phyloP scores from a whole-genome alignment of 2,797 vertebrate species.

The Notoglanidium macrostoma region DNA sequence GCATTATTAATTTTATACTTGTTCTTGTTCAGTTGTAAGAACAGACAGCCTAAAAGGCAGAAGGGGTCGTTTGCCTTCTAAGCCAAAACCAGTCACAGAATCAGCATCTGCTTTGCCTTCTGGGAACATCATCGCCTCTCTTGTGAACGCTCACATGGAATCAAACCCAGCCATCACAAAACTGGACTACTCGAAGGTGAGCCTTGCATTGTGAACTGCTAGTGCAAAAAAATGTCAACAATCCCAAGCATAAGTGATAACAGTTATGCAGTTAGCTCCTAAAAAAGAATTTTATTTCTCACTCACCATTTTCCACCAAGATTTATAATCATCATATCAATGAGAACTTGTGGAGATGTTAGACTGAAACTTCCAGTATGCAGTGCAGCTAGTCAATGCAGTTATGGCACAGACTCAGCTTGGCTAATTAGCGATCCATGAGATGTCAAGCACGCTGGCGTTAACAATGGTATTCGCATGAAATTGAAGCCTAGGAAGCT shows the following conservation, averaged over 20 bases:
- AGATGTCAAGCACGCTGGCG: neutral
- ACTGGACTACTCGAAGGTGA: slow-evolving; percentile 95
- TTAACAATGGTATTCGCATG: neutral
- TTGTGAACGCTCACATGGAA: slow-evolving; percentile 89
- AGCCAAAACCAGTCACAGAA: slow-evolving; percentile 84
- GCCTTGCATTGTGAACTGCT: neutral
- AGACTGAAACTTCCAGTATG: neutral
- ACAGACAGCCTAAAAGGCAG: slow-evolving; percentile 97
- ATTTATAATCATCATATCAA: too few relatives aligned
- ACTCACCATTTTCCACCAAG: neutral
- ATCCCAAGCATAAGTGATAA: neutral
- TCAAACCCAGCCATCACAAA: slow-evolving; percentile 84
- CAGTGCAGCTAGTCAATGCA: neutral
- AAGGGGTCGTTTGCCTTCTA: slow-evolving; percentile 92
- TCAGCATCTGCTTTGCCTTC: slow-evolving; percentile 69
- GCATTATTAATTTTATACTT: slow-evolving; percentile 8
- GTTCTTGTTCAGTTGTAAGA: slow-evolving; percentile 83
- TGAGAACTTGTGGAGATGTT: neutral
- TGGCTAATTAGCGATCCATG: neutral
- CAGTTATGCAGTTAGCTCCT: neutral
- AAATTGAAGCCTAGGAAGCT: neutral
- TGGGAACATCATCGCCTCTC: slow-evolving; percentile 85
- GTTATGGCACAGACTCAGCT: neutral
- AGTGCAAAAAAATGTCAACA: neutral
- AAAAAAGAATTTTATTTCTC: neutral